Base-by-base conservation (phyloP, 2,888 invertebrate species). In the Crocallis elinguaria region DNA sequence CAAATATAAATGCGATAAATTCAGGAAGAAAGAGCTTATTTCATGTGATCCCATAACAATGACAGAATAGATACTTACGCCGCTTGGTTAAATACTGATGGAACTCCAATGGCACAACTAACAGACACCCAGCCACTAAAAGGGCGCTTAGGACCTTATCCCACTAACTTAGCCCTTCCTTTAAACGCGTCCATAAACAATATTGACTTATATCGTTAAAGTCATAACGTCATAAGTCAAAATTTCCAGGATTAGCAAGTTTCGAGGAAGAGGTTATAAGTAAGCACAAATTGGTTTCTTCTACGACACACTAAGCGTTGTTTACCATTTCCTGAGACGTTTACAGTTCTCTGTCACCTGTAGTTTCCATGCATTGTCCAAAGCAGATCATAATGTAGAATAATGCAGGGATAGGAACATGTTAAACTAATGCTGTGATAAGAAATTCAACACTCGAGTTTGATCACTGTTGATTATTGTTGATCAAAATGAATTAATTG, bases 301-400 rank as follows among this genome's bases (percentile, higher is more conserved):
- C 88, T 90, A 90, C 89, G 75, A 81, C 86, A 90, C 89, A 89
- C 86, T 86, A 89, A 89, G 88, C 88, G 64, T 69, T 69, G 63
- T 60, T 23, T 14, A 8, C 70, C 82, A 78, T 81, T 51, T 45
- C 44, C 45, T 48, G 53, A 30, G 12, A 45, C 42, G 39, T 27
- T 41, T 73, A 60, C 45, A 39, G 23, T 44, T 77, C 86, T 84
- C 87, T 84, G 60, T 85, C 88, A 88, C 89, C 89, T 75, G 71
- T 71, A 74, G 65, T 71, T 71, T 80, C 81, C 89, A 89, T 88
- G 88, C 89, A 87, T 75, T 77, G 71, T 67, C 44, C 62, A 68
- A 84, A 87, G 86, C 84, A 70, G 69, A 73, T 42, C 42, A 73
- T 67, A 71, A 73, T 74, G 69, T 77, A 69, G 64, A 66, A 42